These are phyloP conservation scores for Synanthedon formicaeformis DNA, from an alignment of 2,888 invertebrate genomes.

Conservation along the genomic window DNA sequence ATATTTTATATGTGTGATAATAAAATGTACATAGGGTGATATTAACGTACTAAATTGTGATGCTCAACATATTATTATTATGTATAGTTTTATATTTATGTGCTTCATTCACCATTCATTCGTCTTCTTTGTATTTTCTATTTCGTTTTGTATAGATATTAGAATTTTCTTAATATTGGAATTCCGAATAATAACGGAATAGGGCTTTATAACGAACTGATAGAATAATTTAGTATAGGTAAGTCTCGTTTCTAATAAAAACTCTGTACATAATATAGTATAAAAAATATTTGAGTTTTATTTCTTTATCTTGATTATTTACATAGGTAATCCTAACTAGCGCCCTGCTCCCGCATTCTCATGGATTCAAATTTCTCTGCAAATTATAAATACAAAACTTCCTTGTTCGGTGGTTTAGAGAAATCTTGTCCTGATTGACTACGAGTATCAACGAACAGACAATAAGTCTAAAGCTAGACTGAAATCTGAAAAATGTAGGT, in stretches of 20 bases:
- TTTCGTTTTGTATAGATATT: background rate
- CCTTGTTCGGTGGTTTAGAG: too few species aligned
- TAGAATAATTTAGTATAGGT: slow-evolving; percentile 51
- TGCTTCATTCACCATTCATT: background rate
- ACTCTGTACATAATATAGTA: slow-evolving; percentile 22
- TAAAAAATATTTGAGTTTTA: slow-evolving; percentile 1
- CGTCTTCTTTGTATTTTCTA: too few species aligned
- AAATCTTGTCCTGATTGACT: too few species aligned
- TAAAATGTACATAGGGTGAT: slow-evolving; percentile 9
- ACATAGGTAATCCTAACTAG: too few species aligned
- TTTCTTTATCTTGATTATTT: background rate
- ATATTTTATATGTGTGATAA: too few species aligned
- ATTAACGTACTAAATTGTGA: slow-evolving; percentile 34
- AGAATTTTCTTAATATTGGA: background rate
- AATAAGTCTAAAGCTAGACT: too few species aligned
- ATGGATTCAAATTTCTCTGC: too few species aligned
- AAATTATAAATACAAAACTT: too few species aligned
- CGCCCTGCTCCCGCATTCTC: too few species aligned
- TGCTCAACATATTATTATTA: slow-evolving; percentile 32
- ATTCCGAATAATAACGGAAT: background rate
- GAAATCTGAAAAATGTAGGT: too few species aligned
- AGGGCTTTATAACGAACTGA: slow-evolving; percentile 56
- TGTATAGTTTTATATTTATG: slow-evolving; percentile 14
- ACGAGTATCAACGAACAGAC: too few species aligned
- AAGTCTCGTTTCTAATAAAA: slow-evolving; percentile 41